Conservation (phyloP, 2,888 invertebrate species). For the Lasius fuliginosus region DNA sequence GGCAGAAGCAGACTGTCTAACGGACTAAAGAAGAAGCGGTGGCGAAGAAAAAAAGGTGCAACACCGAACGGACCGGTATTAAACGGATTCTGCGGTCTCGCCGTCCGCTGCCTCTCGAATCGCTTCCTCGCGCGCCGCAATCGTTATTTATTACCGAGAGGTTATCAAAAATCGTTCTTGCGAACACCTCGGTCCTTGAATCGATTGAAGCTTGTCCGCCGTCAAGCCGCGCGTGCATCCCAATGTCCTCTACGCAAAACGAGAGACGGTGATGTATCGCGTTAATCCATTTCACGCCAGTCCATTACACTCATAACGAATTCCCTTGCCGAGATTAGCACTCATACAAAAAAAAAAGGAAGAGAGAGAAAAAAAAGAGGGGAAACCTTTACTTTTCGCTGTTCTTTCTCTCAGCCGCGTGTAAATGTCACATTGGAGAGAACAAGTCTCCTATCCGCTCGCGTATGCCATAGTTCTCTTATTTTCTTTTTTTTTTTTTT, state of each 20-base stretch:
- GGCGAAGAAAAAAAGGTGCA: constrained; percentile 62
- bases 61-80: constrained; percentile 29
- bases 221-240: not conserved
- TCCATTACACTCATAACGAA: constrained; percentile 53
- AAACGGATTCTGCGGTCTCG: constrained; percentile 54
- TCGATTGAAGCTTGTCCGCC: constrained; percentile 11
- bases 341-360: constrained; percentile 14
- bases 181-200: not conserved
- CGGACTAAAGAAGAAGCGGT: constrained; percentile 53
- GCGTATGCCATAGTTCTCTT: constrained; percentile 39
- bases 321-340: constrained; percentile 53
- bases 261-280: constrained; percentile 37
- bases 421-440: constrained; percentile 66
- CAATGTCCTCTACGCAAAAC: constrained; percentile 2
- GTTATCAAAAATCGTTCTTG: constrained; percentile 33
- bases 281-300: constrained; percentile 50
- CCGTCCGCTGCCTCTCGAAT: constrained; percentile 5
- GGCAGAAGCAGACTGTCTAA: constrained; percentile 55
- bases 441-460: constrained; percentile 21
- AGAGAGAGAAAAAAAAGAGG: not conserved
- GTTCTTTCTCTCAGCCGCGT: constrained; percentile 44
- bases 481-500: constrained; percentile 52
- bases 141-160: constrained; percentile 36
- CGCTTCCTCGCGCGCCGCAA: constrained; percentile 8
- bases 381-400: constrained; percentile 33